Conservation (phyloP, 2,888 invertebrate species). For the Orchestes rusci region DNA sequence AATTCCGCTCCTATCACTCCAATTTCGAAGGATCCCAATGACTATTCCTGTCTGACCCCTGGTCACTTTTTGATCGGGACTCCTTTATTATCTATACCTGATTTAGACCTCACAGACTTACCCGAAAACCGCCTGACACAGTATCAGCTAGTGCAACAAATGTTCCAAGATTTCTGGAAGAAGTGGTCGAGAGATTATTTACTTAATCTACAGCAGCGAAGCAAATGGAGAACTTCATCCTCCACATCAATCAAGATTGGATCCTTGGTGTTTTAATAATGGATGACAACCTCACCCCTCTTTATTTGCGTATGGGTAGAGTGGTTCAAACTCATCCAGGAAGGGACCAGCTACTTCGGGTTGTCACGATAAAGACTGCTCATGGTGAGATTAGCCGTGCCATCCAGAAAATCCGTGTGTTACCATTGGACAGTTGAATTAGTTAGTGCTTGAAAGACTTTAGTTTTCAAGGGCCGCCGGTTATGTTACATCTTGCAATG, state of each 20-base stretch:
- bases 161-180: no score
- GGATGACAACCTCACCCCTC: slow-evolving; percentile 20
- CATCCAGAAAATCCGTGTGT: not conserved
- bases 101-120: slow-evolving; percentile 12
- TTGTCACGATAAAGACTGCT: no score
- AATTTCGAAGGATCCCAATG: slow-evolving; percentile 17
- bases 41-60: slow-evolving; percentile 16
- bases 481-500: no score
- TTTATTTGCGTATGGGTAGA: slow-evolving; percentile 16
- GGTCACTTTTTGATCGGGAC: slow-evolving; percentile 25
- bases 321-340: no score
- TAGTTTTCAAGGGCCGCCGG: not conserved
- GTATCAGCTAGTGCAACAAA: slow-evolving; percentile 16
- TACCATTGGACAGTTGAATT: no score
- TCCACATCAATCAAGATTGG: not conserved
- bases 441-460: not conserved
- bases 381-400: not conserved
- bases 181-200: slow-evolving; percentile 20
- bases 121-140: slow-evolving; percentile 8
- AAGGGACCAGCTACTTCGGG: no score
- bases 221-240: slow-evolving; percentile 7
- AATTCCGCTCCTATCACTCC: slow-evolving; percentile 25
- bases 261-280: slow-evolving; percentile 11
- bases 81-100: slow-evolving; percentile 10
- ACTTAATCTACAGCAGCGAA: slow-evolving; percentile 8